Percentiles rank a stretch among this genome's conserved stretches.
phyloP scores from a whole-genome alignment of 1,140 invertebrate species.

The Rhopalosiphum maidis region DNA sequence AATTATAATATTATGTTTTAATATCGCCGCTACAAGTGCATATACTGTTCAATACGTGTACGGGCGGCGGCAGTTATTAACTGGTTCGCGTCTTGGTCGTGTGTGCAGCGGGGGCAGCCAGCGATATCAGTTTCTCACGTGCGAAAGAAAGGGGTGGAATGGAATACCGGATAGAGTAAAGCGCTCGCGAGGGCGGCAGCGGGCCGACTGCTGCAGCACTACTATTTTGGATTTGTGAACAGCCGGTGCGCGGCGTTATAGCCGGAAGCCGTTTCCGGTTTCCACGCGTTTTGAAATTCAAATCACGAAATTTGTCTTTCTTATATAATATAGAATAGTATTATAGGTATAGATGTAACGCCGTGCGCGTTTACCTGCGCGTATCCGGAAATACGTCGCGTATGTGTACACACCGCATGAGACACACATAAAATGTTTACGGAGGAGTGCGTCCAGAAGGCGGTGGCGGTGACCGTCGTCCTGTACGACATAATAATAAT shows the following conservation, averaged over 20 bases:
- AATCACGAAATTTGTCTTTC: constrained; percentile 47
- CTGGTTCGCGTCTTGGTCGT: not conserved
- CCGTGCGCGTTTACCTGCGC: not conserved
- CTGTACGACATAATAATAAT: not conserved
- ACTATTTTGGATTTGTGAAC: constrained; percentile 38
- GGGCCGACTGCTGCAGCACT: not conserved
- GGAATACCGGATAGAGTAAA: not conserved
- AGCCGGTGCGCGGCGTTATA: constrained; percentile 37
- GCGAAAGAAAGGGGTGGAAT: constrained; percentile 13
- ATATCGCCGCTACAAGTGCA: not conserved
- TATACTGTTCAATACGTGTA: not conserved
- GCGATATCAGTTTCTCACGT: constrained; percentile 41
- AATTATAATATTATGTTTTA: not conserved
- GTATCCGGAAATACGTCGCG: constrained; percentile 1
- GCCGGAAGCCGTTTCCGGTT: constrained; percentile 56
- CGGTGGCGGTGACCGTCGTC: not conserved
- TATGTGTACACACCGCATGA: not conserved
- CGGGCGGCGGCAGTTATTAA: not conserved
- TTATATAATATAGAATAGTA: not conserved
- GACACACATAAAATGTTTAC: not conserved
- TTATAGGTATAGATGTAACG: not conserved
- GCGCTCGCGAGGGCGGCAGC: no score
- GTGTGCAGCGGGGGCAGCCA: not conserved
- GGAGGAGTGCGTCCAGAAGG: constrained; percentile 27
- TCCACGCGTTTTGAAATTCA: constrained; percentile 54